Conservation (phyloP, 2,113 vertebrate species). For the Pomatostomus ruficeps region DNA sequence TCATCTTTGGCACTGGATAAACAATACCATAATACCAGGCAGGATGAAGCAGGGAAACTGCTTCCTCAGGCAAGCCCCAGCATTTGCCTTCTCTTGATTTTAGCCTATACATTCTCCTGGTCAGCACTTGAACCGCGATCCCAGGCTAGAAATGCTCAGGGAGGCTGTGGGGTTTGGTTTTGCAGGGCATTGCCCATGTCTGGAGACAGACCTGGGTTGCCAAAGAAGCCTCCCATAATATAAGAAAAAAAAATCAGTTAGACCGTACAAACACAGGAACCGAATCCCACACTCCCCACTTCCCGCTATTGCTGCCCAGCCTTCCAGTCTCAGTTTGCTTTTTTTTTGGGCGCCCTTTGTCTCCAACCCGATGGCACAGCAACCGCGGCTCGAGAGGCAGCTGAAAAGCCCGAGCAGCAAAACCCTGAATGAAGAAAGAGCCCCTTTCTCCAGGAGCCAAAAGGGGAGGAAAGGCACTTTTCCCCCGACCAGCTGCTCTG, state of each 20-base stretch:
- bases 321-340: not conserved
- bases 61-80: slow-evolving; percentile 44
- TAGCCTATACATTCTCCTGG: not conserved
- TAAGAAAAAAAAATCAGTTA: not conserved
- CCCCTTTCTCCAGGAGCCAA: slow-evolving; percentile 5
- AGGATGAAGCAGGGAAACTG: slow-evolving; percentile 37
- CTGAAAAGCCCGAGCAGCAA: slow-evolving; percentile 10
- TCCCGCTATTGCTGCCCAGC: slow-evolving; percentile 33
- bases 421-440: slow-evolving; percentile 37
- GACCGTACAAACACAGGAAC: slow-evolving; percentile 31
- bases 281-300: slow-evolving; percentile 19
- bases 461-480: slow-evolving; percentile 23
- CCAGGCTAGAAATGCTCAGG: not conserved
- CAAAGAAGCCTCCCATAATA: not conserved
- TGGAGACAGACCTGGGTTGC: not conserved
- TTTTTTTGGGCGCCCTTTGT: not conserved
- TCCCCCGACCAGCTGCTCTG: slow-evolving; percentile 29
- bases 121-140: not conserved
- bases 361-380: slow-evolving; percentile 40
- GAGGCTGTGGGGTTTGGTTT: not conserved
- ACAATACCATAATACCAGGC: slow-evolving; percentile 54
- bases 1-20: slow-evolving; percentile 58
- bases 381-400: slow-evolving; percentile 10
- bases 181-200: not conserved
- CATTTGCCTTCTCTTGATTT: not conserved